Evolutionary conservation across 2,888 invertebrate species (phyloP).

Genomic region (Dasypolia templi): DNA sequence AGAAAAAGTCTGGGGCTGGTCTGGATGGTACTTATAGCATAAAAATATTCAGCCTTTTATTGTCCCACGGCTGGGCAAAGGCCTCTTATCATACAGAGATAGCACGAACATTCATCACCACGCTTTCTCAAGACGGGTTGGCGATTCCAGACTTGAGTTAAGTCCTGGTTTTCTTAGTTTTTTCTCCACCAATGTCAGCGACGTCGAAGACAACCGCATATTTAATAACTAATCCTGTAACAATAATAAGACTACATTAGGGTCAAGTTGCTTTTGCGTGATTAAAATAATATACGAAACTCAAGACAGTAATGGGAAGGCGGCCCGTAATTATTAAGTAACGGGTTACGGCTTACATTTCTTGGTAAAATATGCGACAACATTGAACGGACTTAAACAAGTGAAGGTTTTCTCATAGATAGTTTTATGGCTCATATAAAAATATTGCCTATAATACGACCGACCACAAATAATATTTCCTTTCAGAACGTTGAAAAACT

Average conservation of each 20-base stretch:
- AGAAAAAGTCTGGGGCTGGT: background rate
- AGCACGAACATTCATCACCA: background rate
- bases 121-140: background rate
- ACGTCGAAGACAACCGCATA: background rate
- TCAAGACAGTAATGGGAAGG: conserved; percentile 28
- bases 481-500: conserved; percentile 28
- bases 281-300: conserved; percentile 17
- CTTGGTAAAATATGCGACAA: conserved; percentile 45
- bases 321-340: conserved; percentile 19
- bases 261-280: conserved; percentile 4
- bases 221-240: background rate
- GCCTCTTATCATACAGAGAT: background rate
- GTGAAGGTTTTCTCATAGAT: conserved; percentile 28
- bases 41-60: background rate
- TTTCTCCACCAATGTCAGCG: background rate
- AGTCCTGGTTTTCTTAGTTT: background rate
- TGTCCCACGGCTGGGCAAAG: background rate
- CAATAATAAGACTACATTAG: background rate
- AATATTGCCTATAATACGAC: conserved; percentile 30
- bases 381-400: conserved; percentile 48
- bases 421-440: conserved; percentile 50
- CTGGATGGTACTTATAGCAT: too few species aligned
- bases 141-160: background rate
- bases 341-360: conserved; percentile 43
- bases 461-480: conserved; percentile 20